Conservation (phyloP, 2,888 invertebrate species). For the Bugulina stolonifera region DNA sequence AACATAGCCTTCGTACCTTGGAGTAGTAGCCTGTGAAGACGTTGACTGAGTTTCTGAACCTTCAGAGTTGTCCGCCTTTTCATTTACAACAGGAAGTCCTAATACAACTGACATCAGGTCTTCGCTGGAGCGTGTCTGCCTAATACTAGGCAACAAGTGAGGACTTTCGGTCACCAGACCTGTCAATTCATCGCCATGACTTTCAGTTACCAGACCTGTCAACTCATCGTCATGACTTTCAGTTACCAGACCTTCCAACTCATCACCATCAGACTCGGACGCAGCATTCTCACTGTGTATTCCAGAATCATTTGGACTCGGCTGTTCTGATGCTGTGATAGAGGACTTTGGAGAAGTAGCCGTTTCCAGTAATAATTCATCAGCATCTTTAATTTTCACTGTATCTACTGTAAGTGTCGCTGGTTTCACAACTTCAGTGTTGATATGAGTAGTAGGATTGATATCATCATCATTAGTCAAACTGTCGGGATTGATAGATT, state of each 20-base stretch:
- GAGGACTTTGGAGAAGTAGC: not conserved
- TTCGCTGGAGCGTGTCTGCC: not conserved
- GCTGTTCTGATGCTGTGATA: not conserved
- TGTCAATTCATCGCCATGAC: too few species aligned
- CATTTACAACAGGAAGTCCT: not conserved
- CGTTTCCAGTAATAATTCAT: not conserved
- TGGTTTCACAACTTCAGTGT: not conserved
- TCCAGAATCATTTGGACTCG: conserved; percentile 16
- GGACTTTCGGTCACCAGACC: not conserved
- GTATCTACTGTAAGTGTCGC: conserved; percentile 15
- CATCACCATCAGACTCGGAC: not conserved
- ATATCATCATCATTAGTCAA: not conserved
- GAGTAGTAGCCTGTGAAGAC: conserved; percentile 2
- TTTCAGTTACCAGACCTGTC: not conserved
- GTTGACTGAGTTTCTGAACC: not conserved
- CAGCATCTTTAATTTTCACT: conserved; percentile 1
- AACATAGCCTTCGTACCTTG: not conserved
- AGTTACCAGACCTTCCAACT: not conserved
- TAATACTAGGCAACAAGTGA: not conserved
- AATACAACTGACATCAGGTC: not conserved
- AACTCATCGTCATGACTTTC: too few species aligned
- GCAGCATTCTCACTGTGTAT: conserved; percentile 1
- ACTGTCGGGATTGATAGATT: not conserved
- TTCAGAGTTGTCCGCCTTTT: not conserved
- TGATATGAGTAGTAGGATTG: not conserved